Conservation (phyloP, 2,888 invertebrate genomes). For the Liopterus haemorrhoidalis region DNA sequence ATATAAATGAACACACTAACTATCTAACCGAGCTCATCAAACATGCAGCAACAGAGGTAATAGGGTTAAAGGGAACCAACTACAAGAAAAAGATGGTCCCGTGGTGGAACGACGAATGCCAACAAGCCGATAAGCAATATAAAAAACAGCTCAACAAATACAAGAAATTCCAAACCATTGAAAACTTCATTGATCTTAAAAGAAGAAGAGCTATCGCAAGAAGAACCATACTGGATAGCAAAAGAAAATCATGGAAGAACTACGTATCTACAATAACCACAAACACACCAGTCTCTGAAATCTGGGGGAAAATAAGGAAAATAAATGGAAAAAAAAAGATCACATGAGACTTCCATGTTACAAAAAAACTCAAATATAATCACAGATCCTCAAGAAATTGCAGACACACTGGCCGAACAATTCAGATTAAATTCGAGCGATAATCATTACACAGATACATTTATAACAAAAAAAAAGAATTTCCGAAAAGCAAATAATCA, state of each 20-base stretch:
- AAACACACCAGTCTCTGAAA: background rate
- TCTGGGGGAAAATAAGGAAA: conserved; percentile 1
- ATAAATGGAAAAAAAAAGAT: background rate
- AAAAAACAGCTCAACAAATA: background rate
- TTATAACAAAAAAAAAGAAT: background rate
- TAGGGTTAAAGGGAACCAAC: too few species aligned
- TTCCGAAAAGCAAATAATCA: too few species aligned
- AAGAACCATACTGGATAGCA: background rate
- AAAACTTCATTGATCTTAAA: background rate
- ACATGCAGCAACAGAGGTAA: too few species aligned
- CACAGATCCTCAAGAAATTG: background rate
- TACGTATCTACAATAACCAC: background rate
- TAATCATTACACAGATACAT: background rate
- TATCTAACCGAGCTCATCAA: too few species aligned
- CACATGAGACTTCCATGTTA: background rate
- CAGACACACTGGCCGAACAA: background rate
- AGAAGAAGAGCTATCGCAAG: background rate
- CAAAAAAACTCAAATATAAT: background rate
- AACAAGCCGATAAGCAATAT: background rate
- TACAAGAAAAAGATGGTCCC: background rate
- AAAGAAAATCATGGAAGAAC: background rate
- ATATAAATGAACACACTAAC: too few species aligned
- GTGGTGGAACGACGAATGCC: background rate
- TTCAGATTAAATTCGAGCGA: background rate
- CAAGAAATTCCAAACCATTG: background rate